These are phyloP conservation scores for Brachypterus glaber DNA, from an alignment of 2,888 invertebrate species.

Conservation along the genomic window DNA sequence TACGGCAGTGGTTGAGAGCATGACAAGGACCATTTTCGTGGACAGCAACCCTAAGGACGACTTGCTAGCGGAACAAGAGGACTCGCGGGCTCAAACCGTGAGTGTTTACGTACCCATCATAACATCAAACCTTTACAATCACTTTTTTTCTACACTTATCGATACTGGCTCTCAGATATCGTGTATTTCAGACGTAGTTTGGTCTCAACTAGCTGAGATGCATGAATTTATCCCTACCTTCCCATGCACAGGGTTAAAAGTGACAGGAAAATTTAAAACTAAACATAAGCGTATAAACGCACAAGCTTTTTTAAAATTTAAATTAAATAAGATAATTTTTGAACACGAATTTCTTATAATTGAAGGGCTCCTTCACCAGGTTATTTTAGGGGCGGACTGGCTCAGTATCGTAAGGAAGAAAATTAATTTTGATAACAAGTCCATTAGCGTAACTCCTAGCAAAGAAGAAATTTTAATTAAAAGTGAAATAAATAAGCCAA, in stretches of 20 bases:
- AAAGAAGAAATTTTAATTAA: no score
- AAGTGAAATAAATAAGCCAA: no score
- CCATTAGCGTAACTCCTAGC: no score
- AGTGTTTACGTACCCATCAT: slow-evolving; percentile 1
- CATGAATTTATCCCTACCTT: slow-evolving; percentile 12
- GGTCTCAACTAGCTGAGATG: slow-evolving; percentile 9
- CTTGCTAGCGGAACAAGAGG: no score
- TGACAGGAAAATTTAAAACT: slow-evolving; percentile 13
- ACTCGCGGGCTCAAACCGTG: no score
- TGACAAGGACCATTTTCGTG: no score
- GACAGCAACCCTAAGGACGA: no score
- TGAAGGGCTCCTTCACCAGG: slow-evolving; percentile 10
- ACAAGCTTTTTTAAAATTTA: slow-evolving; percentile 11
- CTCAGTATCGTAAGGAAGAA: slow-evolving; percentile 6
- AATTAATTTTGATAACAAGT: slow-evolving; percentile 9
- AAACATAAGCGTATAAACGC: slow-evolving; percentile 7
- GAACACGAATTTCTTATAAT: slow-evolving; percentile 16
- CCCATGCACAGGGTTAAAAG: slow-evolving; percentile 13
- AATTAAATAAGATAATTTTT: slow-evolving; percentile 5
- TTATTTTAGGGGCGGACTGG: slow-evolving; percentile 12
- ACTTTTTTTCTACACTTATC: slow-evolving; percentile 10
- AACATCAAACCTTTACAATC: slow-evolving; percentile 4
- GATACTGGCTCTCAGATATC: slow-evolving; percentile 12
- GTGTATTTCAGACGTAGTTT: slow-evolving; percentile 9
- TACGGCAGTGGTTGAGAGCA: no score